These are phyloP conservation scores for Druon quercuslanigerum DNA, from an alignment of 1,140 invertebrate species.

Conservation along the genomic window DNA sequence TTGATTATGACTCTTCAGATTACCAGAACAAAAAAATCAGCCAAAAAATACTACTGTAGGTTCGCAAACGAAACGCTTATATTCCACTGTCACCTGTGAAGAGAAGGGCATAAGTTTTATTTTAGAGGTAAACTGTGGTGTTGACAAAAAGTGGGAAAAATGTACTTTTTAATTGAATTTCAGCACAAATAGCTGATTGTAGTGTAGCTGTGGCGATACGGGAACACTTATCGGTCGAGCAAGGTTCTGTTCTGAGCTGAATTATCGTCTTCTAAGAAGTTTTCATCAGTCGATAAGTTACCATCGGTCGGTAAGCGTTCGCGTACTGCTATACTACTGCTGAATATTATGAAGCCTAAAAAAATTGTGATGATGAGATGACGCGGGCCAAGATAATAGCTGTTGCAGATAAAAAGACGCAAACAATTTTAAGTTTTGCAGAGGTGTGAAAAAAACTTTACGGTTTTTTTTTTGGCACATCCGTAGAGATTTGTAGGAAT, in stretches of 20 bases:
- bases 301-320: no score
- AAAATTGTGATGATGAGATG: conserved; percentile 12
- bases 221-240: no score
- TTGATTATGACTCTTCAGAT: conserved; percentile 13
- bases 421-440: conserved; percentile 4
- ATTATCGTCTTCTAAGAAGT: no score
- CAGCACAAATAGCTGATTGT: no score
- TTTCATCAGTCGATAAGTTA: no score
- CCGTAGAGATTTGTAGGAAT: no score
- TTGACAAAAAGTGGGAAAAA: not conserved
- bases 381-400: conserved; percentile 22
- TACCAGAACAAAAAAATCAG: conserved; percentile 19
- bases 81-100: conserved; percentile 1
- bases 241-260: no score
- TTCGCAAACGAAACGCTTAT: not conserved
- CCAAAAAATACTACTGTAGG: conserved; percentile 2
- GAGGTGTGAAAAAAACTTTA: no score
- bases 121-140: not conserved
- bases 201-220: no score
- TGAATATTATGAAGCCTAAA: not conserved
- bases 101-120: conserved; percentile 27
- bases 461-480: no score
- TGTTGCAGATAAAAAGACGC: not conserved
- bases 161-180: no score
- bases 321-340: no score